Evolutionary conservation across 2,797 vertebrate genomes (phyloP).

Genomic region (Helarctos malayanus): DNA sequence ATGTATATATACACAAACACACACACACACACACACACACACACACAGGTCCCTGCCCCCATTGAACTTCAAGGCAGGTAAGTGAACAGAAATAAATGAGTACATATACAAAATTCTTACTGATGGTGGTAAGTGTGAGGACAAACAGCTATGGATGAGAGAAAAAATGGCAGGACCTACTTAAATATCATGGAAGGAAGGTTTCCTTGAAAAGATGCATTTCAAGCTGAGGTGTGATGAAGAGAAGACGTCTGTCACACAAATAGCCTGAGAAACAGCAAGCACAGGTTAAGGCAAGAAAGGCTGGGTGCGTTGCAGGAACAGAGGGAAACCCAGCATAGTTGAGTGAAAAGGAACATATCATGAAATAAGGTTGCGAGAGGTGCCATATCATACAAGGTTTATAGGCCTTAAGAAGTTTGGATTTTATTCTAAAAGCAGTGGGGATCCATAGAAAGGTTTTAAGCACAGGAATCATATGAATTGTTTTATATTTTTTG

Average conservation of each 20-base stretch:
- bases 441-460: neutral
- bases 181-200: constrained; percentile 10
- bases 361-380: neutral
- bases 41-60: neutral
- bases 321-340: neutral
- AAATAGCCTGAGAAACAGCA: neutral
- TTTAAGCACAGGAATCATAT: neutral
- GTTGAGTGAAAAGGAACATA: neutral
- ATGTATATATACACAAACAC: no score
- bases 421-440: constrained; percentile 53
- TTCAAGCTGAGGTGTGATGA: constrained; percentile 22
- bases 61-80: constrained; percentile 34
- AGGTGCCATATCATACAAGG: neutral
- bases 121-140: neutral
- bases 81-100: neutral
- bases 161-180: constrained; percentile 24
- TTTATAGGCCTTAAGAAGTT: neutral
- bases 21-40: no score
- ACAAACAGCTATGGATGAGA: neutral
- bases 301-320: neutral
- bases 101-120: neutral
- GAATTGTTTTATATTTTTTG: constrained; percentile 9
- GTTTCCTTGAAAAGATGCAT: constrained; percentile 52
- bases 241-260: neutral
- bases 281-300: neutral